Evolutionary conservation across 2,113 vertebrate genomes (phyloP), one percentile per base, ranked within the genome.

Genomic region (Candoia aspera): DNA sequence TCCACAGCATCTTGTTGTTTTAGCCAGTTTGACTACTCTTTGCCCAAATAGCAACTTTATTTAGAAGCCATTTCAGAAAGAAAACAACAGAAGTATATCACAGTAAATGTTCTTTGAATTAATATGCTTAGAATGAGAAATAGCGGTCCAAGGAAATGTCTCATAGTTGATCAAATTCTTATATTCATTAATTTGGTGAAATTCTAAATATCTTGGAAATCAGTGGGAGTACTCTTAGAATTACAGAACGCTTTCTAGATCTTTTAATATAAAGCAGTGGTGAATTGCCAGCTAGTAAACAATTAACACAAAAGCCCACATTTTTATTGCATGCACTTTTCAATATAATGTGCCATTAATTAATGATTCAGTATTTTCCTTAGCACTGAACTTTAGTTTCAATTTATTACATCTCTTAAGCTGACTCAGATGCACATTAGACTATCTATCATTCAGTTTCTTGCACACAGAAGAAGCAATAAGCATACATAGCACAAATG

Each of bases 331-430:
- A 49, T 33, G 54, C 19, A 53, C 24, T 79, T 88, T 88, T 92
- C 64, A 60, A 83, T 83, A 73, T 73, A 86, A 24, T 37, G 23
- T 87, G 55, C 86, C 24, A 73, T 73, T 91, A 88, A 92, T 88
- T 92, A 92, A 92, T 83, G 54, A 92, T 59, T 83, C 91, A 92
- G 64, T 88, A 83, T n/a, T 83, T 88, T 68, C 19, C 79, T 37
- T 26, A 83, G 54, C 91, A 92, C 83, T 83, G 88, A 92, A 57
- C 1, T 8, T 79, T 79, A 55, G 37, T 13, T 87, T 33, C 53
- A 57, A 91, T 87, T 73, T 87, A 54, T 87, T 79, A 92, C 6
- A 33, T 59, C 54, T 84, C 42, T 86, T 86, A 49, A 49, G 55
- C 53, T 73, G 62, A 29, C 64, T 11, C 64, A 37, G 62, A 88